Evolutionary conservation across 2,888 invertebrate species (phyloP).

Genomic region (Griposia aprilina): DNA sequence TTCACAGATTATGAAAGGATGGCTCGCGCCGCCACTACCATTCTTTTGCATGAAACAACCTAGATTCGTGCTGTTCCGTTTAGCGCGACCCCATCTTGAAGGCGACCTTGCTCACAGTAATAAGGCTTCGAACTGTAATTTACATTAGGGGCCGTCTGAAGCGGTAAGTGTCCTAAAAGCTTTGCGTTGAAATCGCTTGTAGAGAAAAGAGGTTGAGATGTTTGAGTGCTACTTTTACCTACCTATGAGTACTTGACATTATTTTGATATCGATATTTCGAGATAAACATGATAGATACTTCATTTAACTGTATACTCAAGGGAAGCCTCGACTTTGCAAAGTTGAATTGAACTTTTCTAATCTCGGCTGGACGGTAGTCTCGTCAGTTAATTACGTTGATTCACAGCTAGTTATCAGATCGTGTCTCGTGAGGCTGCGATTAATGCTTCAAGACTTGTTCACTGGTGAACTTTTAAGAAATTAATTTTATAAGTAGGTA

Average conservation of each 20-base stretch:
- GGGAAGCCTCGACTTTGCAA: slow-evolving; percentile 45
- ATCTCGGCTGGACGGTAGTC: slow-evolving; percentile 46
- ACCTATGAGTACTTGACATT: slow-evolving; percentile 39
- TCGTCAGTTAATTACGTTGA: slow-evolving; percentile 60
- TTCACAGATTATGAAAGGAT: slow-evolving; percentile 81
- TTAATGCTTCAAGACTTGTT: slow-evolving; percentile 36
- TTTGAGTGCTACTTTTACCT: slow-evolving; percentile 21
- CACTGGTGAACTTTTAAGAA: slow-evolving; percentile 35
- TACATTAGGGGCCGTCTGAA: slow-evolving; percentile 54
- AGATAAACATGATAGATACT: slow-evolving; percentile 31
- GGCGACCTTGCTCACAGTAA: slow-evolving; percentile 63
- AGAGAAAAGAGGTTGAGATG: slow-evolving; percentile 46
- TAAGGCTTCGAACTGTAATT: slow-evolving; percentile 58
- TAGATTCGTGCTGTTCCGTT: slow-evolving; percentile 67
- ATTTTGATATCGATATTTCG: slow-evolving; percentile 38
- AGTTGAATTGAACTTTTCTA: slow-evolving; percentile 59
- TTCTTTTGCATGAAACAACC: slow-evolving; percentile 76
- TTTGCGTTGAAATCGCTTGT: slow-evolving; percentile 42
- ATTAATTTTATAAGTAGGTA: slow-evolving; percentile 23
- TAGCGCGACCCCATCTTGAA: slow-evolving; percentile 60
- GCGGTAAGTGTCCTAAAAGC: slow-evolving; percentile 69
- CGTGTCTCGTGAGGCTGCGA: slow-evolving; percentile 42
- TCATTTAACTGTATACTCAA: slow-evolving; percentile 35
- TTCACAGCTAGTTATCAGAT: slow-evolving; percentile 44
- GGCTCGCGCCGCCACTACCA: slow-evolving; percentile 71